Conservation (phyloP, 2,888 invertebrate species). For the Zhuqinia jingwanae region DNA sequence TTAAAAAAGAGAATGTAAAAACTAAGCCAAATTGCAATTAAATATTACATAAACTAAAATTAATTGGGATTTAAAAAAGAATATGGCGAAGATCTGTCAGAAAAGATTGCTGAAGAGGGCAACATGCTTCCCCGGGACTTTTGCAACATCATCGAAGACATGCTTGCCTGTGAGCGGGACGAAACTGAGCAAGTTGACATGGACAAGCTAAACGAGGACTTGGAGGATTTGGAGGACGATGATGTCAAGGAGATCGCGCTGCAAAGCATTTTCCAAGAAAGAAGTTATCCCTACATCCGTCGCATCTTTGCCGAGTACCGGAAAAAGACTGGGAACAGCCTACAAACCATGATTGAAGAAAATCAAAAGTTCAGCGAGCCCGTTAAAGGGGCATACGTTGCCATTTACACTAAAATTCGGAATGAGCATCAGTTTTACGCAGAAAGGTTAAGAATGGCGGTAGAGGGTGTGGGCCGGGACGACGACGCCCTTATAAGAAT, state of each 20-base stretch:
- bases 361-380: not conserved
- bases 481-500: constrained; percentile 12
- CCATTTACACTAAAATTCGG: not conserved
- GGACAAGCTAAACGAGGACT: not conserved
- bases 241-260: not conserved
- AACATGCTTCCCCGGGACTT: not conserved
- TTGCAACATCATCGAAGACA: constrained; percentile 2
- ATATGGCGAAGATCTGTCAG: not conserved
- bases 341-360: constrained; percentile 2
- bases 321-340: not conserved
- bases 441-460: not conserved
- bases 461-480: constrained; percentile 20
- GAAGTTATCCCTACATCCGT: constrained; percentile 23
- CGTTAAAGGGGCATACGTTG: not conserved
- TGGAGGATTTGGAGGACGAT: not conserved
- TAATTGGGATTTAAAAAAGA: not conserved
- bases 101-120: not conserved
- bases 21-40: no score
- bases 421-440: constrained; percentile 20
- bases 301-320: not conserved
- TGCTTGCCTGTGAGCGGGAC: not conserved
- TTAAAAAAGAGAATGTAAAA: no score
- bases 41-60: no score
- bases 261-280: constrained; percentile 8
- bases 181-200: not conserved